Base-by-base conservation (phyloP, 2,113 vertebrate species). In the Bos javanicus region DNA sequence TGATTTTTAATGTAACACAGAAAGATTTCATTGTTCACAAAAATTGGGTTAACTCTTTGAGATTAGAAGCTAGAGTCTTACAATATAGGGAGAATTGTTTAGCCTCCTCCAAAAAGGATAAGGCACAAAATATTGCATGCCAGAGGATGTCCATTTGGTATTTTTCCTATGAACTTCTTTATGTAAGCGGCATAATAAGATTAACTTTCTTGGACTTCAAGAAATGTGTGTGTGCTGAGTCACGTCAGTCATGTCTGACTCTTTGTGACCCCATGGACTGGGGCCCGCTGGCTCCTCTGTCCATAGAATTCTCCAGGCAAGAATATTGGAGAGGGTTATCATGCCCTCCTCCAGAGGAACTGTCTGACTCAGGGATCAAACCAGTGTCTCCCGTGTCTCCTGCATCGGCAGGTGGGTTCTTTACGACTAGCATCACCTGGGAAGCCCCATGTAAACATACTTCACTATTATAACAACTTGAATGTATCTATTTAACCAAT, bases 1-100 rank as follows among this genome's bases (percentile, higher is more conserved):
- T 91, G 86, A 93, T 71, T 95, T 94, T 50, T 82, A 95, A 88
- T 81, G 25, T 11, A 83, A n/a, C 71, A 92, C 30, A 87, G 83
- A 48, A 86, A 88, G 19, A 83, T 46, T 95, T 87, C 59, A 88
- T 91, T 93, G 33, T 80, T 94, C 81, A 62, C 9, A 71, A 91
- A 94, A 71, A 82, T 6, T 48, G 25, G 15, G 7, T 94, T 93
- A 92, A 86, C 13, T 74, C 14, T 85, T 94, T 60, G 13, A 67
- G 52, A 90, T 94, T 67, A 43, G 39, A 95, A 52, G 14, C 52
- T 76, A 67, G 59, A 59, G 10, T 88, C 91, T 88, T 90, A 86
- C 8, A 59, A 97, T 13, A 30, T n/a, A 54, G 54, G 33, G 54
- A 28, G 33, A 48, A 46, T 52, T 50, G 94, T 93, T 85, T 80